Evolutionary conservation across 2,797 vertebrate species (phyloP).

Genomic region (Arrhamphus sclerolepis): DNA sequence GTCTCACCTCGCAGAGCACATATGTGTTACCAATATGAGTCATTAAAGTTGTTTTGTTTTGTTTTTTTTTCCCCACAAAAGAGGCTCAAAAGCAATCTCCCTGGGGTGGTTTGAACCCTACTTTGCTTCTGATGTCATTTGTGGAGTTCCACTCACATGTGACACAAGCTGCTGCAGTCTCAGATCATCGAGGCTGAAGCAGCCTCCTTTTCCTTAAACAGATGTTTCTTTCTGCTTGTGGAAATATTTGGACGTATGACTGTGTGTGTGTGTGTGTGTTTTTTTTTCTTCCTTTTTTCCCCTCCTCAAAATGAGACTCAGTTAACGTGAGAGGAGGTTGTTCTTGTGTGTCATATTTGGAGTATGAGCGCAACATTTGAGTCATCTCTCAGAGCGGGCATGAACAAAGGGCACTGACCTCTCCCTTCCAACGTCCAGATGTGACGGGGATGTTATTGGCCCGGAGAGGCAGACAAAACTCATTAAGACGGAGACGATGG

Average conservation of each 20-base stretch:
- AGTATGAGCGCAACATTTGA: constrained; percentile 58
- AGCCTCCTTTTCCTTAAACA: constrained; percentile 50
- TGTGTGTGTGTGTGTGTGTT: too few species aligned
- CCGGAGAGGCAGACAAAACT: constrained; percentile 69
- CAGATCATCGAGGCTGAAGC: constrained; percentile 18
- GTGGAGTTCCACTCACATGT: constrained; percentile 8
- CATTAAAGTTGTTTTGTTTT: too few species aligned
- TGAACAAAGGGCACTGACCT: constrained; percentile 65
- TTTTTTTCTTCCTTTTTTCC: constrained; percentile 2
- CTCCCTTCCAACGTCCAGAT: constrained; percentile 66
- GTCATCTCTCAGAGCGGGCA: constrained; percentile 49
- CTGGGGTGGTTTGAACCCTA: neutral
- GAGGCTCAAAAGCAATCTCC: neutral
- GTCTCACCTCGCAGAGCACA: constrained; percentile 46
- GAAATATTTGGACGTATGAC: constrained; percentile 53
- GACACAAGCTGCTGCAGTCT: constrained; percentile 27
- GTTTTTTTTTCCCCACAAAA: neutral
- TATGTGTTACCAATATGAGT: constrained; percentile 8
- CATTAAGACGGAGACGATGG: constrained; percentile 62
- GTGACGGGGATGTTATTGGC: constrained; percentile 61
- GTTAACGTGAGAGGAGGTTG: constrained; percentile 32
- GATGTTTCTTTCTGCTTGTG: constrained; percentile 50
- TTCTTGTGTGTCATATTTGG: constrained; percentile 57
- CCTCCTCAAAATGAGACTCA: constrained; percentile 21
- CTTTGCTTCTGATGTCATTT: constrained; percentile 7